Conservation (phyloP, 2,888 invertebrate genomes). For the Zaprionus lineosus region DNA sequence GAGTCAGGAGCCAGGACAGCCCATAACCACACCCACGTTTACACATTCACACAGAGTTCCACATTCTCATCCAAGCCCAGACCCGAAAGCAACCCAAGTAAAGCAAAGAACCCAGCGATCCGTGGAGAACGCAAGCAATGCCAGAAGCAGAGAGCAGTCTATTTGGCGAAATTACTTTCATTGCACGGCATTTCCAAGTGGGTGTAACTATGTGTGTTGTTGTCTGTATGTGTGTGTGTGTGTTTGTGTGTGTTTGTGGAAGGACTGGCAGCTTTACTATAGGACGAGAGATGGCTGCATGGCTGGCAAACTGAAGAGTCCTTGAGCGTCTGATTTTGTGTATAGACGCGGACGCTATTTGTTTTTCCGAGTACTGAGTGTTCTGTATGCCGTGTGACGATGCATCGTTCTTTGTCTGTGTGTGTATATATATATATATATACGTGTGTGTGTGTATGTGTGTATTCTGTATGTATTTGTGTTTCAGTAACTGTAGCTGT, state of each 20-base stretch:
- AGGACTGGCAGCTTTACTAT: constrained; percentile 17
- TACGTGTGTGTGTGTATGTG: constrained; percentile 7
- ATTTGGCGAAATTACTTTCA: constrained; percentile 77
- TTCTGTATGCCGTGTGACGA: constrained; percentile 10
- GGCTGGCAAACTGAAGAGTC: constrained; percentile 70
- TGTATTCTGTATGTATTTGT: too few species aligned
- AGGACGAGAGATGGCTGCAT: constrained; percentile 3
- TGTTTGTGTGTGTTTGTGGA: constrained; percentile 10
- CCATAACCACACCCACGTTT: not conserved
- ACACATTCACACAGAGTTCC: too few species aligned
- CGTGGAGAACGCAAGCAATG: constrained; percentile 40
- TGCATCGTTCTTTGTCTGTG: constrained; percentile 1
- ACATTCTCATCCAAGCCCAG: too few species aligned
- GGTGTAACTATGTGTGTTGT: constrained; percentile 26
- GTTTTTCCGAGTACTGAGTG: constrained; percentile 54
- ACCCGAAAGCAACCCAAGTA: not conserved
- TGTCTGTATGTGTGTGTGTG: constrained; percentile 12
- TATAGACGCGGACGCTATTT: constrained; percentile 76
- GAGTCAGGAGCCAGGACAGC: too few species aligned
- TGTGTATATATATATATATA: too few species aligned
- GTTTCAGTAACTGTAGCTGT: too few species aligned
- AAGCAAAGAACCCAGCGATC: constrained; percentile 36
- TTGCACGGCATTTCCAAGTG: constrained; percentile 67
- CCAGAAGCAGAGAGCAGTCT: constrained; percentile 53
- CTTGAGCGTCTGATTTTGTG: constrained; percentile 80